These are phyloP conservation scores for Heliconius ismenius DNA, from an alignment of 2,888 invertebrate genomes.

Conservation along the genomic window DNA sequence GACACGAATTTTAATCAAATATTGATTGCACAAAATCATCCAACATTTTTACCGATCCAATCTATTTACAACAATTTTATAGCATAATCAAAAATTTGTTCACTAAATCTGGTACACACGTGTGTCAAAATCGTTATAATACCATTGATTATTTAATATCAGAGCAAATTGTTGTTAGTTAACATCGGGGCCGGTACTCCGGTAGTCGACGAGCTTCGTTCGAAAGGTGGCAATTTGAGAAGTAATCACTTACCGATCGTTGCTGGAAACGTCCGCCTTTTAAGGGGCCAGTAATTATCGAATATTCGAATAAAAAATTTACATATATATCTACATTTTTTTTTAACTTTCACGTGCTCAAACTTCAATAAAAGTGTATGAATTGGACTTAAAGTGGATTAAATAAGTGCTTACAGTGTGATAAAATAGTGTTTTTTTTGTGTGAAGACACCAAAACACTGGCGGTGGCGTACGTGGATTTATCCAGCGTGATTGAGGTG, in stretches of 20 bases:
- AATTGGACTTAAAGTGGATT: slow-evolving; percentile 21
- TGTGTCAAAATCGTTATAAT: slow-evolving; percentile 39
- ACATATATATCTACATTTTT: slow-evolving; percentile 64
- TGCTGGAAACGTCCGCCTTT: slow-evolving; percentile 67
- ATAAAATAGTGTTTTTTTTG: slow-evolving; percentile 44
- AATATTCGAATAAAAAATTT: slow-evolving; percentile 62
- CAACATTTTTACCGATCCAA: neutral
- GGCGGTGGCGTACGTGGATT: slow-evolving; percentile 88
- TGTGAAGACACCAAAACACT: slow-evolving; percentile 72
- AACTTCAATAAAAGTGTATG: slow-evolving; percentile 1
- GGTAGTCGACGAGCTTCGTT: slow-evolving; percentile 53
- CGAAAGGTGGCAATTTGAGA: slow-evolving; percentile 68
- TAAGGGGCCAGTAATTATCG: slow-evolving; percentile 73
- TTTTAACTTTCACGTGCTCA: slow-evolving; percentile 62
- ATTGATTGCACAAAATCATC: neutral
- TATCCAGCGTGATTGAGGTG: slow-evolving; percentile 88
- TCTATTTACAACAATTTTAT: neutral
- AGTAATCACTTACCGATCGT: slow-evolving; percentile 71
- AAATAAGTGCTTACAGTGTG: slow-evolving; percentile 18
- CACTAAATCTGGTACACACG: slow-evolving; percentile 28
- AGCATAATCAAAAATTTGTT: neutral
- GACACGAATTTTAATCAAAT: neutral
- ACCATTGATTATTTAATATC: slow-evolving; percentile 38
- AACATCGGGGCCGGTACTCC: slow-evolving; percentile 58
- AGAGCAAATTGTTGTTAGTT: slow-evolving; percentile 38